phyloP scores from a whole-genome alignment of 2,113 vertebrate species.

The Psettodes erumei region DNA sequence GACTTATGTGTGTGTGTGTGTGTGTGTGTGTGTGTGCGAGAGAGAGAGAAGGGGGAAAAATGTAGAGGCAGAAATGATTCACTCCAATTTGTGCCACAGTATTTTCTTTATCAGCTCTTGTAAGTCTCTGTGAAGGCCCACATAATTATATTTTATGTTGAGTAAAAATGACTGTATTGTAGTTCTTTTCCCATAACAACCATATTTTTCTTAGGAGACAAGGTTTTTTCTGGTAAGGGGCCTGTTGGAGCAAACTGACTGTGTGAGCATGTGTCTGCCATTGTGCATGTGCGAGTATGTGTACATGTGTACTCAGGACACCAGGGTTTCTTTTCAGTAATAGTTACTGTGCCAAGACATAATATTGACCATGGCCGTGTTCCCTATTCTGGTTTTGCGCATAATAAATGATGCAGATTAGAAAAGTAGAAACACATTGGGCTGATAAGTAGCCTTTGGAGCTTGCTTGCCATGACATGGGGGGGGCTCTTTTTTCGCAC shows the following conservation, averaged over 20 bases:
- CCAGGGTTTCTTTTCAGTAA: conserved; percentile 77
- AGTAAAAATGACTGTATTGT: conserved; percentile 48
- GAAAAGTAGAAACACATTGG: conserved; percentile 84
- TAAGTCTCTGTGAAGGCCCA: conserved; percentile 38
- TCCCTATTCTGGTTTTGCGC: conserved; percentile 79
- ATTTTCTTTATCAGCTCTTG: conserved; percentile 58
- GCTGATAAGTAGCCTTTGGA: conserved; percentile 78
- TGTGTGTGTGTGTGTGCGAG: conserved; percentile 4
- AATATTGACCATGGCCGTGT: conserved; percentile 84
- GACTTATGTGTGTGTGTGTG: conserved; percentile 23
- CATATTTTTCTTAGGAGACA: conserved; percentile 59
- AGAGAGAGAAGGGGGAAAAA: neutral
- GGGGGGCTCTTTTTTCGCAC: conserved; percentile 56
- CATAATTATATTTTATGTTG: conserved; percentile 63
- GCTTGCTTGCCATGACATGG: conserved; percentile 61
- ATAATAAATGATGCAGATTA: conserved; percentile 85
- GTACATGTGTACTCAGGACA: conserved; percentile 70
- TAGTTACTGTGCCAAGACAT: conserved; percentile 78
- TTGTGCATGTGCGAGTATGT: conserved; percentile 60
- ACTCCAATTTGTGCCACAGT: conserved; percentile 37
- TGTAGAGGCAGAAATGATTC: conserved; percentile 21
- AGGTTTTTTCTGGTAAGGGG: conserved; percentile 55
- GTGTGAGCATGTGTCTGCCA: conserved; percentile 56
- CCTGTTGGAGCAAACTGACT: conserved; percentile 48
- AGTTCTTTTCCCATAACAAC: conserved; percentile 57